These are phyloP conservation scores for Drosophila ohnishii DNA, from an alignment of 1,140 invertebrate genomes.

Conservation along the genomic window DNA sequence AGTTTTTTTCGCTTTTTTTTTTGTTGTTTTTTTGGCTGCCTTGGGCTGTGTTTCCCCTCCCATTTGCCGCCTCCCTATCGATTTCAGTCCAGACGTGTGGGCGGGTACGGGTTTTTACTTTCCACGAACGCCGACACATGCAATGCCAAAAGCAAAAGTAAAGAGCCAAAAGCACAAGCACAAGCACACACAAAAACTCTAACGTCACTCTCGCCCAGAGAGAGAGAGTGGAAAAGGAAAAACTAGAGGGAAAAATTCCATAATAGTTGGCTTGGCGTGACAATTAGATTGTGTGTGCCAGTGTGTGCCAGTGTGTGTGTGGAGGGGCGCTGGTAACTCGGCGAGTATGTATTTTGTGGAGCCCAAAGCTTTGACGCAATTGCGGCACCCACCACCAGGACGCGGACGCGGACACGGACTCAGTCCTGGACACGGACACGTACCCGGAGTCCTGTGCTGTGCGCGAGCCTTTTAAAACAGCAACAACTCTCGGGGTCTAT, in stretches of 20 bases:
- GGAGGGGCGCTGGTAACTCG: slow-evolving; percentile 15
- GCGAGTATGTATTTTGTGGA: slow-evolving; percentile 35
- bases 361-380: slow-evolving; percentile 66
- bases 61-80: slow-evolving; percentile 29
- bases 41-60: slow-evolving; percentile 9
- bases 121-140: slow-evolving; percentile 69
- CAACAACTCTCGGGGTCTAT: slow-evolving; percentile 63
- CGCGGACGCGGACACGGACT: neutral
- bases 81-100: slow-evolving; percentile 33
- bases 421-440: neutral
- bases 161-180: slow-evolving; percentile 40
- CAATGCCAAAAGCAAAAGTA: slow-evolving; percentile 75
- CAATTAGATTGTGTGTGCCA: slow-evolving; percentile 64
- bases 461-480: slow-evolving; percentile 42
- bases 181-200: slow-evolving; percentile 48
- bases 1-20: slow-evolving; percentile 7
- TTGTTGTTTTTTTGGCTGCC: slow-evolving; percentile 5
- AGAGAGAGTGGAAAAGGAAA: slow-evolving; percentile 3
- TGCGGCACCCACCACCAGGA: slow-evolving; percentile 57
- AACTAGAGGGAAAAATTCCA: slow-evolving; percentile 69
- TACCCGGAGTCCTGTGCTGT: neutral
- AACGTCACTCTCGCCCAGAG: slow-evolving; percentile 55
- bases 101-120: slow-evolving; percentile 63
- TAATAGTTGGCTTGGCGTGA: slow-evolving; percentile 79
- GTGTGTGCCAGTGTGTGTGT: slow-evolving; percentile 17